Base-by-base conservation (phyloP, 2,888 invertebrate species). In the Drosophila kokeensis region DNA sequence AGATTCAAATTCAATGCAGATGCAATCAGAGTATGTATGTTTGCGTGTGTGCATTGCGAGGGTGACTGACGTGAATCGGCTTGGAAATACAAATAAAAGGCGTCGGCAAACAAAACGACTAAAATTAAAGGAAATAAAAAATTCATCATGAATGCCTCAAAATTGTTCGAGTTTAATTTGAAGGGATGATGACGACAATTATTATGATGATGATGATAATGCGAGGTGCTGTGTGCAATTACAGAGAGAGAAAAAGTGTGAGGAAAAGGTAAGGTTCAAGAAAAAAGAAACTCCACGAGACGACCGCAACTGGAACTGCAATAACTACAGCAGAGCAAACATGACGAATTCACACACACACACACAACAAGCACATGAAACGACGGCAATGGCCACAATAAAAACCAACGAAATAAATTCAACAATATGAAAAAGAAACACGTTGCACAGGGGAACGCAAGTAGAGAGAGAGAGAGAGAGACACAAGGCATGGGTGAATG, bases 391-490 rank as follows among this genome's bases (percentile, higher is more conserved):
- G 71, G 76, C 79, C 87, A 85, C 79, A 87, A 83, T 85, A 85
- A 86, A 86, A 87, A 76, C 83, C 87, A 87, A 85, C 87, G 83
- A 86, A 85, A 86, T 86, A 86, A 86, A 86, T 86, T 86, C 87
- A 86, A 87, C 87, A 87, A 87, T 87, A 86, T 87, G 87, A 87
- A 86, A 86, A 86, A 81, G 83, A 87, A 81, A 87, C 83, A 81
- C 24, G 24, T 76, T 79, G 81, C 84, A 81, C 74, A 79, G 69
- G 60, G 77, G 66, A 57, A 63, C 24, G 58, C 32, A 53, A 69
- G 40, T 52, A 32, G 27, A 32, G 30, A 38, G 49, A 32, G 30
- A 38, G 49, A 32, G 42, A 27, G 21, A 29, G 36, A 36, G 50
- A 63, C 40, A 60, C 58, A 34, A 53, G 30, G 58, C 66, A 62